These are phyloP conservation scores for Oeneis ivallda DNA, from an alignment of 2,888 invertebrate species.

Conservation along the genomic window DNA sequence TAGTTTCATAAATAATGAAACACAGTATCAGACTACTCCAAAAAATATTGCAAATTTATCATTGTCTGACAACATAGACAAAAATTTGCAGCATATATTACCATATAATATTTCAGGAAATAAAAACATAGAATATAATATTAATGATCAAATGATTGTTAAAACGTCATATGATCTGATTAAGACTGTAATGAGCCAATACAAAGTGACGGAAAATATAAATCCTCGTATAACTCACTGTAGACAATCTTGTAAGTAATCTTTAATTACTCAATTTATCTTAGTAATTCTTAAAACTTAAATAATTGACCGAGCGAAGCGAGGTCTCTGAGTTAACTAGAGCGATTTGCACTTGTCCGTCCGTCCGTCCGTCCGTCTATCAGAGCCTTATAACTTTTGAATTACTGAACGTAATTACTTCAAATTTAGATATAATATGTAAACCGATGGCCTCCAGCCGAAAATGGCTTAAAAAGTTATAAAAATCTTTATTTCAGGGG, in stretches of 20 bases:
- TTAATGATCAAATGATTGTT: constrained; percentile 22
- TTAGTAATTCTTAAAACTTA: neutral
- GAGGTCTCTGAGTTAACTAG: no score
- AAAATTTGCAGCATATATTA: neutral
- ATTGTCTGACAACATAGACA: neutral
- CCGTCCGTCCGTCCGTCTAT: no score
- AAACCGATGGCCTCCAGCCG: no score
- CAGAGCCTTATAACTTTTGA: no score
- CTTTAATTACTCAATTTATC: neutral
- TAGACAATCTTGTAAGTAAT: constrained; percentile 11
- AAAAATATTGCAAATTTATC: neutral
- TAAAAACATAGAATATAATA: neutral
- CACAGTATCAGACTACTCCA: neutral
- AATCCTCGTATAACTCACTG: neutral
- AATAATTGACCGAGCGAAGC: no score
- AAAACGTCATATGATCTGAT: constrained; percentile 62
- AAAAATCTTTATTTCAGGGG: no score
- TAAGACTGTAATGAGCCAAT: constrained; percentile 46
- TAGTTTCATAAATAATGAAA: constrained; percentile 6
- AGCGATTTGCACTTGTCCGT: no score
- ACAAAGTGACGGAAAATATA: constrained; percentile 12
- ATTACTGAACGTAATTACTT: no score
- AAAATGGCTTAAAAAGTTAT: no score
- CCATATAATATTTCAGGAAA: neutral
- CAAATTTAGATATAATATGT: no score